phyloP scores from a whole-genome alignment of 1,140 invertebrate species.

The Orussus abietinus region DNA sequence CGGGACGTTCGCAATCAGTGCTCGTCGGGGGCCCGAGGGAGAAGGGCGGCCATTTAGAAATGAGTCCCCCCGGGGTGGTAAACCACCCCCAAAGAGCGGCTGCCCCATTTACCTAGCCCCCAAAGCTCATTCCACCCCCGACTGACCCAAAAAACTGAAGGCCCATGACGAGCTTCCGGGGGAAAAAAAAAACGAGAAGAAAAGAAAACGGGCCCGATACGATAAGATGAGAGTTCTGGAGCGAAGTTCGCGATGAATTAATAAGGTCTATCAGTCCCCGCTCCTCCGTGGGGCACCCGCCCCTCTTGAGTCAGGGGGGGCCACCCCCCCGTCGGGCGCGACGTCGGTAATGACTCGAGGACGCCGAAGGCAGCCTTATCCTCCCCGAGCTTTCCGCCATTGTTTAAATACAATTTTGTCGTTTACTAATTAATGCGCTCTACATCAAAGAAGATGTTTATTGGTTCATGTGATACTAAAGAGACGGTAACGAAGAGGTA shows the following conservation, averaged over 20 bases:
- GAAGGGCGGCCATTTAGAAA: slow-evolving; percentile 32
- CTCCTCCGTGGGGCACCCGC: slow-evolving; percentile 12
- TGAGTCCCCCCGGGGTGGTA: slow-evolving; percentile 26
- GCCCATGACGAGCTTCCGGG: too few species aligned
- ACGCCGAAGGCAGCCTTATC: slow-evolving; percentile 12
- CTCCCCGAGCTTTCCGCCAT: slow-evolving; percentile 34
- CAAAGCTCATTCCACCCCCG: too few species aligned
- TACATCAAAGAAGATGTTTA: slow-evolving; percentile 57
- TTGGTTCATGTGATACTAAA: slow-evolving; percentile 57
- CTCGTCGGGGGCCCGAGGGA: slow-evolving; percentile 1
- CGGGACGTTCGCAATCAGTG: slow-evolving; percentile 46
- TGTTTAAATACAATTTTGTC: slow-evolving; percentile 58
- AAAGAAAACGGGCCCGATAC: slow-evolving; percentile 11
- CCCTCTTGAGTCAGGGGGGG: slow-evolving; percentile 8
- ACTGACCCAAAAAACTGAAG: too few species aligned
- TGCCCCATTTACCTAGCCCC: slow-evolving; percentile 11
- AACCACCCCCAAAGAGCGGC: slow-evolving; percentile 15
- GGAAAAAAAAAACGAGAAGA: slow-evolving; percentile 1
- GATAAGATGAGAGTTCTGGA: slow-evolving; percentile 31
- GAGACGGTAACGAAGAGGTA: slow-evolving; percentile 55
- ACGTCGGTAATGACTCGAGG: slow-evolving; percentile 26
- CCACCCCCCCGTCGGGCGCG: slow-evolving; percentile 14
- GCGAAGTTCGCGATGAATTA: too few species aligned
- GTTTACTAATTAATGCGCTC: slow-evolving; percentile 56
- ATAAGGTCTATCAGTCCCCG: slow-evolving; percentile 37